Evolutionary conservation across 2,113 vertebrate species (phyloP).

Genomic region (Sylvietta virens): DNA sequence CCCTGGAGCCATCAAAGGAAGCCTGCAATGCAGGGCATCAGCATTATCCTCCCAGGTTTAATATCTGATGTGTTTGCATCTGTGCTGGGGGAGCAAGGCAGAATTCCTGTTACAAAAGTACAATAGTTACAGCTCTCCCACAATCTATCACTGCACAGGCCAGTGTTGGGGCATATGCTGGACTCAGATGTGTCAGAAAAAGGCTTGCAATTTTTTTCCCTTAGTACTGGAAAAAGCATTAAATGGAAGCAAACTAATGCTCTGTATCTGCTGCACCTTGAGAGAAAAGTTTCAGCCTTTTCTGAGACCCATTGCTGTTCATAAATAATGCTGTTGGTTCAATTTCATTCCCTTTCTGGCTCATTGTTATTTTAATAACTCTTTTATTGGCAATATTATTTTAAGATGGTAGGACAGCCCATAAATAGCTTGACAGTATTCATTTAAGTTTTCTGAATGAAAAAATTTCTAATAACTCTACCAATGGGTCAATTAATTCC

Average conservation of each 20-base stretch:
- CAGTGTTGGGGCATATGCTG: background rate
- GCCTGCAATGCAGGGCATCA: constrained; percentile 66
- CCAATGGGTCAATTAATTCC: background rate
- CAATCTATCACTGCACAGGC: background rate
- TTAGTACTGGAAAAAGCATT: constrained; percentile 23
- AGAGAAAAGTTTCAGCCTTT: background rate
- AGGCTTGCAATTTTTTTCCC: background rate
- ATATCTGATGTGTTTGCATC: constrained; percentile 67
- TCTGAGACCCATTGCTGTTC: background rate
- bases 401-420: background rate
- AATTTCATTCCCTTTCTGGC: background rate
- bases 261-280: background rate
- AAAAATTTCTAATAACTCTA: constrained; percentile 3
- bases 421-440: background rate
- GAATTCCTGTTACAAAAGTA: constrained; percentile 49
- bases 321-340: background rate
- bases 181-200: background rate
- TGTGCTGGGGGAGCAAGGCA: constrained; percentile 43
- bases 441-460: background rate
- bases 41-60: constrained; percentile 61
- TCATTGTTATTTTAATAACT: constrained; percentile 51
- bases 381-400: constrained; percentile 51
- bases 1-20: constrained; percentile 71
- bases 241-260: background rate
- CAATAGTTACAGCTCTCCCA: constrained; percentile 20